phyloP scores from a whole-genome alignment of 2,888 invertebrate species.

The Amorpha juglandis region DNA sequence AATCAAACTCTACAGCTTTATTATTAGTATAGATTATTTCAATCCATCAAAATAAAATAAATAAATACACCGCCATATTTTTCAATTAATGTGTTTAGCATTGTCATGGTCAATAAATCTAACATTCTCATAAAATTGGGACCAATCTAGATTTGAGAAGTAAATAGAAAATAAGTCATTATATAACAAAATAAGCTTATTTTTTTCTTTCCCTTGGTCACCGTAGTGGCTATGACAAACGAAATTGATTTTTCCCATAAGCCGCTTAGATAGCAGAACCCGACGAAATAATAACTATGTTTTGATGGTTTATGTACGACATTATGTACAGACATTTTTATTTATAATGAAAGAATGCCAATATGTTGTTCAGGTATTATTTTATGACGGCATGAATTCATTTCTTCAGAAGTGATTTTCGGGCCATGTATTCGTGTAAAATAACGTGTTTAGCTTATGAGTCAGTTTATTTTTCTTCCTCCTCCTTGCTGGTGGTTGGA shows the following conservation, averaged over 20 bases:
- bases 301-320: conserved; percentile 42
- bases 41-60: no score
- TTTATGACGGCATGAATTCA: neutral
- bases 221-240: conserved; percentile 58
- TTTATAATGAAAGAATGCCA: conserved; percentile 24
- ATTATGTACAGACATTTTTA: conserved; percentile 29
- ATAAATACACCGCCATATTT: no score
- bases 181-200: neutral
- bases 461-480: neutral
- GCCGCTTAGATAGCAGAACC: conserved; percentile 67
- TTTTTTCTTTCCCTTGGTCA: conserved; percentile 39
- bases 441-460: no score
- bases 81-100: neutral
- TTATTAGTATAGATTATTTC: no score
- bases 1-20: no score
- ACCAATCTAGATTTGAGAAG: neutral
- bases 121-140: neutral
- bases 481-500: no score
- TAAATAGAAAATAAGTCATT: neutral
- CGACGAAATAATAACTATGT: conserved; percentile 62
- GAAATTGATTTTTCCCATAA: conserved; percentile 76
- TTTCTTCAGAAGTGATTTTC: neutral
- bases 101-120: neutral
- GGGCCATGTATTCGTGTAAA: no score
- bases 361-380: neutral